phyloP scores from a whole-genome alignment of 2,888 invertebrate genomes.

The Hemaris fuciformis region DNA sequence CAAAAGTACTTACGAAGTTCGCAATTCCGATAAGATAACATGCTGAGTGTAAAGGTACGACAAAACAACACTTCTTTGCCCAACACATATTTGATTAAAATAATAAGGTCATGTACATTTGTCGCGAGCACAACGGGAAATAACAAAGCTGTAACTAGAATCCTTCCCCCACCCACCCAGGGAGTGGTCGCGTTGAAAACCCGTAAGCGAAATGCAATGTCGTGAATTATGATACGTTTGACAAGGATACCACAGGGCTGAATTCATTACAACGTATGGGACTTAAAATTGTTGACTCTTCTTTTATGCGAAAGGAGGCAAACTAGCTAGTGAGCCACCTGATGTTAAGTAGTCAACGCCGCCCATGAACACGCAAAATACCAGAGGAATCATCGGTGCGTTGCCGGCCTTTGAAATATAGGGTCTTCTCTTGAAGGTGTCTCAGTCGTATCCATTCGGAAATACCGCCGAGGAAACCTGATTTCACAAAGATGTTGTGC shows the following conservation, averaged over 20 bases:
- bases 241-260: not conserved
- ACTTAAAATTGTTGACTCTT: not conserved
- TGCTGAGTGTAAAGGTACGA: not conserved
- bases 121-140: not conserved
- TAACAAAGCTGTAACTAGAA: not conserved
- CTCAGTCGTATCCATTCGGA: too few relatives aligned
- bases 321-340: too few relatives aligned
- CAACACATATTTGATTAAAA: not conserved
- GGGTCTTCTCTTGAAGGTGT: too few relatives aligned
- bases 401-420: too few relatives aligned
- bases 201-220: constrained; percentile 3
- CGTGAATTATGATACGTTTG: not conserved
- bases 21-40: not conserved
- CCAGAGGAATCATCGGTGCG: too few relatives aligned
- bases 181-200: not conserved
- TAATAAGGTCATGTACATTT: too few relatives aligned
- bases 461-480: too few relatives aligned
- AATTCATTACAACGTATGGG: not conserved
- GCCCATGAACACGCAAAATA: too few relatives aligned
- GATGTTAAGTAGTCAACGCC: too few relatives aligned
- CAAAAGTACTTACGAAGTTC: not conserved
- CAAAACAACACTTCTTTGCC: not conserved
- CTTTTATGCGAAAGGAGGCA: too few relatives aligned
- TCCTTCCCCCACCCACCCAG: not conserved
- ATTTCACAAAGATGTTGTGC: too few relatives aligned